Evolutionary conservation across 2,113 vertebrate genomes (phyloP).

Genomic region (Thomomys bottae): DNA sequence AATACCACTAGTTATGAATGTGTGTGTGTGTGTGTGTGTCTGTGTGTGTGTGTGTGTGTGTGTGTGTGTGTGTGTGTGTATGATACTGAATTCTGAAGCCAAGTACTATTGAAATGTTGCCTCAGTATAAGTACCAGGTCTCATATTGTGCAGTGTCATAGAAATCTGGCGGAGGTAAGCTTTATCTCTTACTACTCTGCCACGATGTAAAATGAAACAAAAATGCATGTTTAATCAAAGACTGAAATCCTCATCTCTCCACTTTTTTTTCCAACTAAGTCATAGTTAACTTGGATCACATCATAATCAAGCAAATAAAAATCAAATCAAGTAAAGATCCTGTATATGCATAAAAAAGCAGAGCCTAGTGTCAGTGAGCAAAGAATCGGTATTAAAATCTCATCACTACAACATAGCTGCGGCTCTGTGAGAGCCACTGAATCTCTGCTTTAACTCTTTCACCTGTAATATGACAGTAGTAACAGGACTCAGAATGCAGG

Average conservation of each 20-base stretch:
- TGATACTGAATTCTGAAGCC: background rate
- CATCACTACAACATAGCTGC: accelerated
- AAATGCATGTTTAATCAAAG: background rate
- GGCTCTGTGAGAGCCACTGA: background rate
- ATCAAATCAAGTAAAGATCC: background rate
- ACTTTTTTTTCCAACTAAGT: background rate
- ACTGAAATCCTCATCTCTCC: background rate
- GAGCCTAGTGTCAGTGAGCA: background rate
- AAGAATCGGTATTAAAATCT: background rate
- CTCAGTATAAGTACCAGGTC: background rate
- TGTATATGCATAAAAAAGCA: background rate
- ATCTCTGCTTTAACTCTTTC: background rate
- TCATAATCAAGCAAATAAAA: background rate
- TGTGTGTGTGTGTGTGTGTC: too few species aligned
- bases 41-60: too few species aligned
- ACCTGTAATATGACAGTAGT: background rate
- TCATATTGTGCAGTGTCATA: background rate
- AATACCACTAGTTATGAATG: background rate
- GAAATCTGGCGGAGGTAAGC: background rate
- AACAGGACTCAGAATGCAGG: background rate
- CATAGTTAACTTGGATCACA: background rate
- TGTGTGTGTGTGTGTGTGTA: too few species aligned
- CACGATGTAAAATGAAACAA: background rate
- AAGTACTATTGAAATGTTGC: background rate
- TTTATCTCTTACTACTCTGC: background rate